phyloP scores from a whole-genome alignment of 2,888 invertebrate genomes.

The Pachymerium ferrugineum region DNA sequence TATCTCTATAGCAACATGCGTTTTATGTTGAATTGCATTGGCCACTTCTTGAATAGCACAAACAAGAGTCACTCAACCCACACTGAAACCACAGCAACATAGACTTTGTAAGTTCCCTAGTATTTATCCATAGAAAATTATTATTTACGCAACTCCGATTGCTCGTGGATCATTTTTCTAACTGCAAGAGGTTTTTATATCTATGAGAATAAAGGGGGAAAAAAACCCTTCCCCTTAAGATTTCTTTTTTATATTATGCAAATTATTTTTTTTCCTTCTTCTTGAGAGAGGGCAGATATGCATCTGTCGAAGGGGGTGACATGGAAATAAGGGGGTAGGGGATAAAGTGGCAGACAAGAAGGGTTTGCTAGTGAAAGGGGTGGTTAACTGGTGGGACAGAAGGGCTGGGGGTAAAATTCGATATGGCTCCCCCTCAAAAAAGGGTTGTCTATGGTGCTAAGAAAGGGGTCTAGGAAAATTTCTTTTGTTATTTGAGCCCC shows the following conservation, averaged over 20 bases:
- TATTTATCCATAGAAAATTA: no score
- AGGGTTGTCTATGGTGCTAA: background rate
- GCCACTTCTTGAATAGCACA: background rate
- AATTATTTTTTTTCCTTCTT: background rate
- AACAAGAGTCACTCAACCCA: background rate
- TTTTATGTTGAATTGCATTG: background rate
- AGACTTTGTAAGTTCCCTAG: no score
- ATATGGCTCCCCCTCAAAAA: background rate
- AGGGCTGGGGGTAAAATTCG: constrained; percentile 4
- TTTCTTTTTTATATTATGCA: background rate
- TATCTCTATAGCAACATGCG: background rate
- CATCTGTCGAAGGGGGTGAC: constrained; percentile 13
- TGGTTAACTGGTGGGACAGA: background rate
- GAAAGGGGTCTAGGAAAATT: background rate
- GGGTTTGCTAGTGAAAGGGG: background rate
- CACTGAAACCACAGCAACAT: background rate
- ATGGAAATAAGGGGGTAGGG: constrained; percentile 5
- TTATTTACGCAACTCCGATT: no score
- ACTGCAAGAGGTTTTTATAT: no score
- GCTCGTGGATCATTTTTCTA: no score
- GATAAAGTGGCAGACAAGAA: background rate
- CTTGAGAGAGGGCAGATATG: background rate
- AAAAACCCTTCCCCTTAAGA: background rate
- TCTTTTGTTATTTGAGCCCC: background rate
- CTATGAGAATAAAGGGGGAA: no score